Base-by-base conservation (phyloP, 2,113 vertebrate species). In the Macaca mulatta region DNA sequence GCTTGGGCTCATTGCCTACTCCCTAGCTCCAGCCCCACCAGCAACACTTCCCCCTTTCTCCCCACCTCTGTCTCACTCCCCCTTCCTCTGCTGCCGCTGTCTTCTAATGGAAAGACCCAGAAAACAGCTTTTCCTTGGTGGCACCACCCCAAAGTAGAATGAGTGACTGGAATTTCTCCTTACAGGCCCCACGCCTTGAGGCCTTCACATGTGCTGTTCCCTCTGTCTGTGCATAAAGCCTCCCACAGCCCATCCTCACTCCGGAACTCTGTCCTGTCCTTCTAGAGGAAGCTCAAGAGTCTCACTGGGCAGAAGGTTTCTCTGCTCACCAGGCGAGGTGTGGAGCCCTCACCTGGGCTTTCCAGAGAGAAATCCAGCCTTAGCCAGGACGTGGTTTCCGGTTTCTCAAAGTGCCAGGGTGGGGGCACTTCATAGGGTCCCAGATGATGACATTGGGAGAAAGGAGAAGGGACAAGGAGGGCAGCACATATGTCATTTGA, bases 161-260 rank as follows among this genome's bases (percentile, higher is more conserved):
- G 13, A 12, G 4, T 52, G 48, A 2, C 2, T 59, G 3, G n/a
- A 59, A 8, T 50, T 25, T 75, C 38, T 23, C 27, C 14, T 5
- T 0, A 1, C 1, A 13, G 35, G 8, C 6, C 3, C 40, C 11
- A 0, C 0, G 0, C 57, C 57, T 69, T 22, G 14, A 10, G 61
- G 70, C 18, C 45, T 79, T 59, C 10, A 10, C 48, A 3, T 22
- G 0, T 25, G n/a, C 13, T 30, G 25, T 45, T 83, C 17, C 69
- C 50, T 52, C 38, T 23, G 25, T 70, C 45, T 27, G 16, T 18
- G 69, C 74, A n/a, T 0, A 8, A 22, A 32, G 35, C 45, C 22
- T 40, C 9, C 14, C 45, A 18, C 10, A 22, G 10, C 13, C 59
- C 40, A 10, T 4, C 12, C 18, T 61, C 14, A 11, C 8, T 25